Evolutionary conservation across 2,113 vertebrate genomes (phyloP).

Genomic region (Kryptolebias marmoratus): DNA sequence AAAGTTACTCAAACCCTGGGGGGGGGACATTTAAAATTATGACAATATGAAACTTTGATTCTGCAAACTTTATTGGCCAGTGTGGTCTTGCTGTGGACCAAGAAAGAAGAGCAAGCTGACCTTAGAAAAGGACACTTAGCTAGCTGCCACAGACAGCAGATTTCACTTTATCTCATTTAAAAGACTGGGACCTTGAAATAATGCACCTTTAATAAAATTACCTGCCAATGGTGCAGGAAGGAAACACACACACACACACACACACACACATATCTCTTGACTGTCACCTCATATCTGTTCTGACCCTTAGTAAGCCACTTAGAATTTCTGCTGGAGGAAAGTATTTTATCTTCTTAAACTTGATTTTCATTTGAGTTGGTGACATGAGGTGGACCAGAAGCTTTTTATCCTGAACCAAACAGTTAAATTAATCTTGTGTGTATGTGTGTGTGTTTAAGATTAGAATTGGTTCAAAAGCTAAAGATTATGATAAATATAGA

Average conservation of each 20-base stretch:
- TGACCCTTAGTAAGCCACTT: slow-evolving; percentile 59
- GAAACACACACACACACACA: slow-evolving; percentile 11
- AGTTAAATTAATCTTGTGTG: slow-evolving; percentile 47
- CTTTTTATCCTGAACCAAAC: slow-evolving; percentile 41
- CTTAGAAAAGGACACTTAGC: slow-evolving; percentile 61
- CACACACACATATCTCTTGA: slow-evolving; percentile 51
- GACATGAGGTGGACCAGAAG: slow-evolving; percentile 29
- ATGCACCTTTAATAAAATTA: slow-evolving; percentile 80
- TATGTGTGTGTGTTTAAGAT: slow-evolving; percentile 38
- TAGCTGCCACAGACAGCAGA: slow-evolving; percentile 58
- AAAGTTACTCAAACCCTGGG: too few relatives aligned
- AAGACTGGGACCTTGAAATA: slow-evolving; percentile 78
- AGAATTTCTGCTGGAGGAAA: slow-evolving; percentile 64
- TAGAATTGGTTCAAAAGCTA: slow-evolving; percentile 41
- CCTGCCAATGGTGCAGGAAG: slow-evolving; percentile 61
- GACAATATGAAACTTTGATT: slow-evolving; percentile 6
- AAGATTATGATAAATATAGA: slow-evolving; percentile 3
- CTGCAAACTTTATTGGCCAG: slow-evolving; percentile 7
- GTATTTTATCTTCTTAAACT: slow-evolving; percentile 61
- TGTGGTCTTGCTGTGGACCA: slow-evolving; percentile 17
- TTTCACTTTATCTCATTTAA: slow-evolving; percentile 75
- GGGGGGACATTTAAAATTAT: too few relatives aligned
- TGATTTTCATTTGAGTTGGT: slow-evolving; percentile 50
- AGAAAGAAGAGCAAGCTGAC: slow-evolving; percentile 52
- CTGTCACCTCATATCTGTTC: slow-evolving; percentile 68